These are phyloP conservation scores for Vombatus ursinus DNA, from an alignment of 2,113 vertebrate genomes.

Conservation along the genomic window DNA sequence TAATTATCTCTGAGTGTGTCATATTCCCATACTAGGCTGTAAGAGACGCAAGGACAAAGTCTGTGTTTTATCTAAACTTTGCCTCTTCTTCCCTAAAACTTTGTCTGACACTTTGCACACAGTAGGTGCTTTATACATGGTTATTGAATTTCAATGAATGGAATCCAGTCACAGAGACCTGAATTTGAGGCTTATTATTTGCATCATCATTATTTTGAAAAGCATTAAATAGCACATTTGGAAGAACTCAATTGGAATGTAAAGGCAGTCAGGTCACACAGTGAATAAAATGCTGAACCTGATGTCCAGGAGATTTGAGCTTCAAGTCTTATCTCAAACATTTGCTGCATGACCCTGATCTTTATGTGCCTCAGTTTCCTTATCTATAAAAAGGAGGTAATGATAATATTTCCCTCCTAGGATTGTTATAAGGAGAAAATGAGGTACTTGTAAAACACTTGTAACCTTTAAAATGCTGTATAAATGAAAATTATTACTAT, in stretches of 20 bases:
- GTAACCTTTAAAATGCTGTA: background rate
- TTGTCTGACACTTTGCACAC: background rate
- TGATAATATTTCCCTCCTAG: background rate
- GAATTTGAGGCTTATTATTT: slow-evolving; percentile 31
- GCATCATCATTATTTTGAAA: slow-evolving; percentile 34
- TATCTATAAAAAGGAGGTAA: background rate
- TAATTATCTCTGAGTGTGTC: background rate
- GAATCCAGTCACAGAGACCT: slow-evolving; percentile 18
- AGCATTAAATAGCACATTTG: slow-evolving; percentile 25
- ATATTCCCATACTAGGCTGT: background rate
- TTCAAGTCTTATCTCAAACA: background rate
- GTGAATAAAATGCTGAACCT: background rate
- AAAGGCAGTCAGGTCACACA: background rate
- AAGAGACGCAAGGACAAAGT: background rate
- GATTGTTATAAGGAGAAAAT: background rate
- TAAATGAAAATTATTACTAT: background rate
- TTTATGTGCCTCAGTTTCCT: background rate
- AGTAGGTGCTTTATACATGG: background rate
- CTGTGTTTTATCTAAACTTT: background rate
- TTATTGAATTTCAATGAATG: background rate
- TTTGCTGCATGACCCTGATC: background rate
- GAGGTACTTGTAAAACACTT: background rate
- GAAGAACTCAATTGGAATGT: background rate
- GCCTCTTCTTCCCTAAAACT: background rate
- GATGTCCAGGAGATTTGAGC: background rate